Evolutionary conservation across 2,888 invertebrate species (phyloP).

Genomic region (Zootermopsis nevadensis): DNA sequence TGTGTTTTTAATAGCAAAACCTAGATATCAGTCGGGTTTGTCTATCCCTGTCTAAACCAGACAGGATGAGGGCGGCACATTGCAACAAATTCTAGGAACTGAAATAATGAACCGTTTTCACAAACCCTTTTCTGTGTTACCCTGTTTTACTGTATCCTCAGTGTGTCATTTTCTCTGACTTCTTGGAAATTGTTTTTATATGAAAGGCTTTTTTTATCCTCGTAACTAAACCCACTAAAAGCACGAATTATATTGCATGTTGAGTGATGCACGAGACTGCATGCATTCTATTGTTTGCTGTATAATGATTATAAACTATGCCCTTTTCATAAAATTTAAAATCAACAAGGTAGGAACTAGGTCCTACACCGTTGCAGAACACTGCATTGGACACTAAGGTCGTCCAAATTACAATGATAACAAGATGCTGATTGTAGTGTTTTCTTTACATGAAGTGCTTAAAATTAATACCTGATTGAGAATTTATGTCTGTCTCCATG

Average conservation of each 20-base stretch:
- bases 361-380: too few relatives aligned
- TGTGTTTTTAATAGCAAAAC: too few relatives aligned
- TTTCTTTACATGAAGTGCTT: too few relatives aligned
- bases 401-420: too few relatives aligned
- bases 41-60: background rate
- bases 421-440: too few relatives aligned
- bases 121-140: background rate
- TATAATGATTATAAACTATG: too few relatives aligned
- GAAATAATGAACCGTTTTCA: conserved; percentile 17
- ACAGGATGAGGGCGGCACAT: conserved; percentile 16
- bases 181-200: conserved; percentile 29
- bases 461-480: too few relatives aligned
- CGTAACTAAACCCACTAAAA: background rate
- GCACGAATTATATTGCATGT: background rate
- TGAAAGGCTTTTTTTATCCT: background rate
- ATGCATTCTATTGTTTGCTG: background rate
- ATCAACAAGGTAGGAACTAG: too few relatives aligned
- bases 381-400: too few relatives aligned
- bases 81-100: conserved; percentile 7
- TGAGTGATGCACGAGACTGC: background rate
- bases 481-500: too few relatives aligned
- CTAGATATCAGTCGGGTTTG: background rate
- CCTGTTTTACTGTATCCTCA: background rate
- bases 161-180: conserved; percentile 7
- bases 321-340: too few relatives aligned